Percentiles rank a stretch among this genome's conserved stretches.
phyloP scores from a whole-genome alignment of 2,113 vertebrate genomes.

The Trogon surrucura region DNA sequence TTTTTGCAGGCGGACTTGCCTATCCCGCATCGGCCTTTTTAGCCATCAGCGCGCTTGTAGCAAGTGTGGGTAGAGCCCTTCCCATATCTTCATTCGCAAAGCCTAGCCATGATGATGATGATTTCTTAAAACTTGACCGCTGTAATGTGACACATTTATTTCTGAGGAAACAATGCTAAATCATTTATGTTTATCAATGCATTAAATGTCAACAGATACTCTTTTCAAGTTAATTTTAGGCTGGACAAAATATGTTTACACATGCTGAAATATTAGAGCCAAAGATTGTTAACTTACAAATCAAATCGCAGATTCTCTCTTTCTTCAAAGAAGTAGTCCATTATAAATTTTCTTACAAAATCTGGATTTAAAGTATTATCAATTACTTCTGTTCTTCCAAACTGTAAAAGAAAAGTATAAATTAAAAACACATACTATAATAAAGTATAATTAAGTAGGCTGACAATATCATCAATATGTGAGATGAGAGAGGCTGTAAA shows the following conservation, averaged over 20 bases:
- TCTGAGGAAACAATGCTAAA: not conserved
- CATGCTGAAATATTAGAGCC: not conserved
- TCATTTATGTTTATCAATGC: not conserved
- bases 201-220: not conserved
- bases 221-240: not conserved
- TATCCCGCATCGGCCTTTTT: no score
- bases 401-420: constrained; percentile 76
- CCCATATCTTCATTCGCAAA: no score
- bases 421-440: not conserved
- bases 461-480: not conserved
- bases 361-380: constrained; percentile 98
- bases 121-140: not conserved
- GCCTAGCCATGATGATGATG: no score
- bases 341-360: constrained; percentile 97
- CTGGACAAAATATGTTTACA: not conserved
- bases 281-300: constrained; percentile 85
- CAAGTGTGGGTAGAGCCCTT: no score
- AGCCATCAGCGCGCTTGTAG: no score
- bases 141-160: not conserved
- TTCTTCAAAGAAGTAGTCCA: constrained; percentile 99
- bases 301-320: constrained; percentile 96
- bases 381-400: constrained; percentile 97
- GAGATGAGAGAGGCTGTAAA: not conserved
- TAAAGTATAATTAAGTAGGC: not conserved
- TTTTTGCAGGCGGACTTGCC: no score